Evolutionary conservation across 2,113 vertebrate species (phyloP).

Genomic region (Neolamprologus tretocephalus): DNA sequence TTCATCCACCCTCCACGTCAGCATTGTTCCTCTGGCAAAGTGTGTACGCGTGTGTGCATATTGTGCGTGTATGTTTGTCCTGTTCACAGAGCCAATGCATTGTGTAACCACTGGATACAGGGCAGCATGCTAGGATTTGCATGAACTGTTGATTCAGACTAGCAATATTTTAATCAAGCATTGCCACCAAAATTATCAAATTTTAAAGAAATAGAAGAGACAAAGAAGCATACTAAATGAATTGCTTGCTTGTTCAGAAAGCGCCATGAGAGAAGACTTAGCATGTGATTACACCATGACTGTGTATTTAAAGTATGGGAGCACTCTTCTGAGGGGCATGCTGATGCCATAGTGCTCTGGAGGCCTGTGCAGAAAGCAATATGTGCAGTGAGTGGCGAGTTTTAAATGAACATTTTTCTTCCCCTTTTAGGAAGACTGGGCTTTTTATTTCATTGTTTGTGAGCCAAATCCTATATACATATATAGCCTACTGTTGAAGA

Average conservation of each 20-base stretch:
- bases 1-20: conserved; percentile 49
- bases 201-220: conserved; percentile 49
- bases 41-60: conserved; percentile 19
- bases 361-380: conserved; percentile 73
- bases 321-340: conserved; percentile 32
- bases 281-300: conserved; percentile 54
- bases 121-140: conserved; percentile 73
- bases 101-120: conserved; percentile 71
- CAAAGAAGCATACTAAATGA: conserved; percentile 46
- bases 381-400: conserved; percentile 68
- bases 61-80: conserved; percentile 39
- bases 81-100: conserved; percentile 68
- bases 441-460: conserved; percentile 72
- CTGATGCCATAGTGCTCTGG: conserved; percentile 49
- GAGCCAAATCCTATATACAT: conserved; percentile 76
- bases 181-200: conserved; percentile 70
- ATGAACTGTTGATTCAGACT: conserved; percentile 77
- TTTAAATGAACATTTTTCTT: conserved; percentile 62
- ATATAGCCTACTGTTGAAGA: conserved; percentile 72
- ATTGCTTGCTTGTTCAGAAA: conserved; percentile 59
- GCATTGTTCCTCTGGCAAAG: conserved; percentile 51
- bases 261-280: conserved; percentile 33
- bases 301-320: conserved; percentile 14
- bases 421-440: conserved; percentile 63
- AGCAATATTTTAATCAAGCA: conserved; percentile 78